Evolutionary conservation across 2,113 vertebrate species (phyloP), one percentile per base, ranked within the genome.

Genomic region (Elephantulus edwardii): DNA sequence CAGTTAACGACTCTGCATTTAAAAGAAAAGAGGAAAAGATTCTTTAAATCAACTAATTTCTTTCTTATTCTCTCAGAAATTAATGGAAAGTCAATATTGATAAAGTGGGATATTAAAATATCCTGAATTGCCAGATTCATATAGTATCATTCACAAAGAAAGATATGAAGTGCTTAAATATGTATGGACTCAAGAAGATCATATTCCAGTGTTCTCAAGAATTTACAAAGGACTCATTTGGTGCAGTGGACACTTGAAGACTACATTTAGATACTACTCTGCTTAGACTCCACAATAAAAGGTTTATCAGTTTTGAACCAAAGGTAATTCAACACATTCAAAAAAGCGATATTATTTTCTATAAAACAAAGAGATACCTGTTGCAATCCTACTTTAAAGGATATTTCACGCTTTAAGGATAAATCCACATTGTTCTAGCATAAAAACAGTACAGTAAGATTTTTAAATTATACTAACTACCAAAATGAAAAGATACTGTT

Each of bases 1-100:
- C 80, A 95, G 72, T 33, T 75, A 86, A 94, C 79, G 77, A 91
- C 91, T 83, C 83, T n/a, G 7, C 66, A 89, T 86, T 89, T 90
- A 70, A 88, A 86, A 94, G 86, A 77, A 83, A 13, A 74, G 62
- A 6, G 0, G 22, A 50, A 64, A 60, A 77, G 19, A 91, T 10
- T 13, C 24, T 85, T 86, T 56, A 88, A 85, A 88, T 77, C 58
- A 89, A 68, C 7, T 66, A 75, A 35, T 58, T 72, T 79, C 79
- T 90, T 87, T 90, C 81, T 86, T 79, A 28, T 56, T 90, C 77
- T 64, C 84, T 33, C 75, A 64, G 78, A 89, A 64, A 85, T 38
- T 58, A 68, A 58, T 28, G 35, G 22, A 91, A 92, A 82, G 60
- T 83, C 75, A 83, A 40, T 79, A 79, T 58, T 86, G 60, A 88